These are phyloP conservation scores for Pachypanchax playfairii DNA, from an alignment of 2,113 vertebrate species.

Conservation along the genomic window DNA sequence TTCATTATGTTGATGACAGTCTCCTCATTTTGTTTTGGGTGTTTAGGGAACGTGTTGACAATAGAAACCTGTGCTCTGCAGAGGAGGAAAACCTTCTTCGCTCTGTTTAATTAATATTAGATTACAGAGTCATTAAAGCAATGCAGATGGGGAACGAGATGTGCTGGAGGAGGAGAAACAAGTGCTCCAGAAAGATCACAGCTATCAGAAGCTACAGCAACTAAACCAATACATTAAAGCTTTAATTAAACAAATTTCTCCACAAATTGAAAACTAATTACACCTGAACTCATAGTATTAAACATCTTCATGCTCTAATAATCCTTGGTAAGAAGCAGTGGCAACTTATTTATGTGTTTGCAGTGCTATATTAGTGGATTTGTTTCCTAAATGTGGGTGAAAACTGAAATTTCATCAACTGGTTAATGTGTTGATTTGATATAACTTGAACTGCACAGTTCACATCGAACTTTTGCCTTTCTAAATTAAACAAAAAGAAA, in stretches of 20 bases:
- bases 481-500: no score
- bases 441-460: no score
- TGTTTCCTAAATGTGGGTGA: no score
- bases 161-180: conserved; percentile 18
- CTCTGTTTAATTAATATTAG: conserved; percentile 43
- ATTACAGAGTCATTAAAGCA: conserved; percentile 47
- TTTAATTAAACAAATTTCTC: background rate
- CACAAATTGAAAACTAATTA: background rate
- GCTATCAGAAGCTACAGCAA: conserved; percentile 18
- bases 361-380: no score
- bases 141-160: conserved; percentile 29
- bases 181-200: conserved; percentile 20
- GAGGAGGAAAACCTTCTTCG: conserved; percentile 31
- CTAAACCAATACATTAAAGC: background rate
- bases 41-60: conserved; percentile 43
- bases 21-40: conserved; percentile 20
- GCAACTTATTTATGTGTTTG: background rate
- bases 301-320: background rate
- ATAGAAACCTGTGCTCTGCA: conserved; percentile 38
- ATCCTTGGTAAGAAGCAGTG: background rate
- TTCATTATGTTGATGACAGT: conserved; percentile 33
- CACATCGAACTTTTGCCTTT: no score
- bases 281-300: conserved; percentile 1
- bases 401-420: no score
- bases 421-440: no score